Evolutionary conservation across 2,888 invertebrate genomes (phyloP).

Genomic region (Listrodromus nycthemerus): DNA sequence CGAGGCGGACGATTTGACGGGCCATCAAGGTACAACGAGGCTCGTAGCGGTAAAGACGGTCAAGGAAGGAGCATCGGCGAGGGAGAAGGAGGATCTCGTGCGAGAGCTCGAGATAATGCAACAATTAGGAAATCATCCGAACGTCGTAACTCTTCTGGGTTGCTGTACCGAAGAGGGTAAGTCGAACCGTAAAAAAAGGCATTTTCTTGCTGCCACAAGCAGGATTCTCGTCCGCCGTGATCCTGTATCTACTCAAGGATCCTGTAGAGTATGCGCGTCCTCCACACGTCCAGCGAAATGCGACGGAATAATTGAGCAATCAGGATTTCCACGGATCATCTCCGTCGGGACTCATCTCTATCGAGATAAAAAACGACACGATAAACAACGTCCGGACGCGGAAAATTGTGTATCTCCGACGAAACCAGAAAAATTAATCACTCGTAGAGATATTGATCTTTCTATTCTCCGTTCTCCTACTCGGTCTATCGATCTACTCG

Average conservation of each 20-base stretch:
- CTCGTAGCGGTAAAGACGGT: slow-evolving; percentile 95
- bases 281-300: slow-evolving; percentile 69
- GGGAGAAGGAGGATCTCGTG: slow-evolving; percentile 91
- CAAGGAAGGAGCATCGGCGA: slow-evolving; percentile 91
- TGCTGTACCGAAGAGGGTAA: slow-evolving; percentile 93
- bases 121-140: slow-evolving; percentile 92
- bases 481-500: neutral
- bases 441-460: slow-evolving; percentile 8
- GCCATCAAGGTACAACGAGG: slow-evolving; percentile 91
- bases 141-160: slow-evolving; percentile 92
- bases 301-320: slow-evolving; percentile 70
- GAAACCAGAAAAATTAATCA: slow-evolving; percentile 26
- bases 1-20: slow-evolving; percentile 92
- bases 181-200: slow-evolving; percentile 40
- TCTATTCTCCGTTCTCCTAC: slow-evolving; percentile 10
- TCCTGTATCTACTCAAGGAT: slow-evolving; percentile 62
- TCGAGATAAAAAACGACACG: slow-evolving; percentile 36
- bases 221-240: slow-evolving; percentile 42
- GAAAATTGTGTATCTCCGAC: slow-evolving; percentile 47
- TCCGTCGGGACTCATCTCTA: slow-evolving; percentile 12
- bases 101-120: slow-evolving; percentile 93
- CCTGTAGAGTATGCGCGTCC: slow-evolving; percentile 28
- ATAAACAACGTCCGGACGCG: slow-evolving; percentile 4
- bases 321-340: slow-evolving; percentile 63
- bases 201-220: slow-evolving; percentile 22